These are phyloP conservation scores for Anastrepha obliqua DNA, from an alignment of 1,140 invertebrate genomes.

Conservation along the genomic window DNA sequence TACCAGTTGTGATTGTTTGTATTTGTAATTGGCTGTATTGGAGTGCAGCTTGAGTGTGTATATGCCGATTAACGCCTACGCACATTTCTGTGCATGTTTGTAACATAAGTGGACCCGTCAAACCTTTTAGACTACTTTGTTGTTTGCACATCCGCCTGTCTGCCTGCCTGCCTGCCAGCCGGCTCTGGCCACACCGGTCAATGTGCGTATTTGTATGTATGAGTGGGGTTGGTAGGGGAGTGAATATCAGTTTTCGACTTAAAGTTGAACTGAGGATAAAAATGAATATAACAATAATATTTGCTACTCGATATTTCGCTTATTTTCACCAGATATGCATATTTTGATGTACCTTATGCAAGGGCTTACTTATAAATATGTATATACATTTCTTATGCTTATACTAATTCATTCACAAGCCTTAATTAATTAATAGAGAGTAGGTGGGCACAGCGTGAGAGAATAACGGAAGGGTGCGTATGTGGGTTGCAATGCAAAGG, in stretches of 20 bases:
- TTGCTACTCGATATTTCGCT: too few species aligned
- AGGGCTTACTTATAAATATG: too few species aligned
- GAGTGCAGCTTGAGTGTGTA: background rate
- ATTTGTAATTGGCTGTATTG: background rate
- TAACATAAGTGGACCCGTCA: background rate
- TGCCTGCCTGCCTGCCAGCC: background rate
- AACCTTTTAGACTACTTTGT: conserved; percentile 5
- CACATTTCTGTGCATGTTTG: background rate
- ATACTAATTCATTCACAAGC: too few species aligned
- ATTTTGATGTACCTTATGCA: too few species aligned
- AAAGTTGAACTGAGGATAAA: too few species aligned
- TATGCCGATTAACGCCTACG: background rate
- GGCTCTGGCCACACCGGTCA: background rate
- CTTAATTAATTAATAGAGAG: too few species aligned
- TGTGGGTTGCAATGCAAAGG: too few species aligned
- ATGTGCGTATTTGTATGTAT: background rate
- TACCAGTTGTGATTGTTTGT: background rate
- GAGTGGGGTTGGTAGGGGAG: background rate
- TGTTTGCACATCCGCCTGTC: background rate
- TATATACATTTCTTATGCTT: too few species aligned
- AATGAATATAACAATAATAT: too few species aligned
- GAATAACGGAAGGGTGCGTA: too few species aligned
- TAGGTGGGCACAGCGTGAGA: too few species aligned
- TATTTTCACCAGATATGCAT: too few species aligned
- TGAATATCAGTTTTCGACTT: background rate